These are phyloP conservation scores for Pantelozetes paolii DNA, from an alignment of 2,888 invertebrate species.

Conservation along the genomic window DNA sequence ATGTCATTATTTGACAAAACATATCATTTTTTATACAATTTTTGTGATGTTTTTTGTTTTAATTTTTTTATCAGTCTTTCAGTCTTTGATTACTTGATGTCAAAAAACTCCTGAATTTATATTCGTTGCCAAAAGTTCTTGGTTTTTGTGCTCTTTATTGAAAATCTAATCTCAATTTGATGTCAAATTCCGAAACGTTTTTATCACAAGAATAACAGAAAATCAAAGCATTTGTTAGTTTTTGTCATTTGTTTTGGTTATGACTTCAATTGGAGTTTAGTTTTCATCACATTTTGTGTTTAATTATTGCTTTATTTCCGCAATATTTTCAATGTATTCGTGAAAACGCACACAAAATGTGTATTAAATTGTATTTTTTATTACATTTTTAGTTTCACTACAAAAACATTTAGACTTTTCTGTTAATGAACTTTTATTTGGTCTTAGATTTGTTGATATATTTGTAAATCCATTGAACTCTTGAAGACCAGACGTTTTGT, in stretches of 20 bases:
- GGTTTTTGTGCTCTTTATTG: not conserved
- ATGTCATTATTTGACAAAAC: no score
- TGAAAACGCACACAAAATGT: not conserved
- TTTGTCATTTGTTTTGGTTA: not conserved
- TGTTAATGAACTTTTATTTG: not conserved
- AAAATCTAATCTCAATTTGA: not conserved
- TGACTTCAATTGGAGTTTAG: not conserved
- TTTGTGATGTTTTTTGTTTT: not conserved
- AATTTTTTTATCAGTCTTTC: not conserved
- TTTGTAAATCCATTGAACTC: not conserved
- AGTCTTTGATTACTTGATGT: not conserved
- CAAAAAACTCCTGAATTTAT: not conserved
- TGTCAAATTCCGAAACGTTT: not conserved
- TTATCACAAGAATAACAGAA: not conserved
- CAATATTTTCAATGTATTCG: not conserved
- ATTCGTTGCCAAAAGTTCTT: not conserved
- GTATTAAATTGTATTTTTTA: no score
- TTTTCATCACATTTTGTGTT: not conserved
- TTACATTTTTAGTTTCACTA: not conserved
- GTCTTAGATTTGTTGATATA: not conserved
- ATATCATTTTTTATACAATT: not conserved
- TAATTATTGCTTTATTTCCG: slow-evolving; percentile 4
- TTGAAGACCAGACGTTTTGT: not conserved
- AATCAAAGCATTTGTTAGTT: not conserved
- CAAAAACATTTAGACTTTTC: not conserved